These are phyloP conservation scores for Leptopilina syphax DNA, from an alignment of 2,888 invertebrate genomes.

Conservation along the genomic window DNA sequence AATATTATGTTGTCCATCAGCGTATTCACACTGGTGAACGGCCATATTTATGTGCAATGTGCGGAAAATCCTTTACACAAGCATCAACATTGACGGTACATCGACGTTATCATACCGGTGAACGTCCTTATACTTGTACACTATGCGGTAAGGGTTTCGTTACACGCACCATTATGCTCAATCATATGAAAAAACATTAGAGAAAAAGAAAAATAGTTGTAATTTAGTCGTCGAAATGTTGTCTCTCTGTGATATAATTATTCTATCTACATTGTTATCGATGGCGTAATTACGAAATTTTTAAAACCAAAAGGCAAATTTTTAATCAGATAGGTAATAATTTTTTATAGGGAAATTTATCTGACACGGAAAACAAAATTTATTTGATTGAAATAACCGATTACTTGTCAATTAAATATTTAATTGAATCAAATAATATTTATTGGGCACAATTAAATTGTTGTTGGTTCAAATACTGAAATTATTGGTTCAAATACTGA, in stretches of 20 bases:
- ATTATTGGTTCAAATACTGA: no score
- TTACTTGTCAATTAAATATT: no score
- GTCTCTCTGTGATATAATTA: slow-evolving; percentile 52
- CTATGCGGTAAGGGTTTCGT: slow-evolving; percentile 75
- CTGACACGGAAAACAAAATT: no score
- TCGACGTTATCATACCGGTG: slow-evolving; percentile 75
- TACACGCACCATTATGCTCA: slow-evolving; percentile 75
- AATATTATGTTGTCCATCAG: slow-evolving; percentile 75
- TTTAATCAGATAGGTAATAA: no score
- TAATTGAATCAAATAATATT: no score
- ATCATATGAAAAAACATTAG: slow-evolving; percentile 76
- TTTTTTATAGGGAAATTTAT: no score
- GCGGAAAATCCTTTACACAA: slow-evolving; percentile 75
- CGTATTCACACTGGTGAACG: slow-evolving; percentile 77
- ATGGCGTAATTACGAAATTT: background rate
- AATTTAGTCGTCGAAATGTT: slow-evolving; percentile 42
- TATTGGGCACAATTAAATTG: no score
- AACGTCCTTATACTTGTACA: slow-evolving; percentile 75
- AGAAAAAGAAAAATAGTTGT: slow-evolving; percentile 35
- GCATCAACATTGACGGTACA: slow-evolving; percentile 74
- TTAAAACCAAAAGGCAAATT: background rate
- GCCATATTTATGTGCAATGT: slow-evolving; percentile 77
- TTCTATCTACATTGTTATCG: slow-evolving; percentile 23
- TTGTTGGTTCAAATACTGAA: no score
- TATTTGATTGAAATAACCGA: no score